Base-by-base conservation (phyloP, 2,113 vertebrate genomes). In the Sakesphorus luctuosus region DNA sequence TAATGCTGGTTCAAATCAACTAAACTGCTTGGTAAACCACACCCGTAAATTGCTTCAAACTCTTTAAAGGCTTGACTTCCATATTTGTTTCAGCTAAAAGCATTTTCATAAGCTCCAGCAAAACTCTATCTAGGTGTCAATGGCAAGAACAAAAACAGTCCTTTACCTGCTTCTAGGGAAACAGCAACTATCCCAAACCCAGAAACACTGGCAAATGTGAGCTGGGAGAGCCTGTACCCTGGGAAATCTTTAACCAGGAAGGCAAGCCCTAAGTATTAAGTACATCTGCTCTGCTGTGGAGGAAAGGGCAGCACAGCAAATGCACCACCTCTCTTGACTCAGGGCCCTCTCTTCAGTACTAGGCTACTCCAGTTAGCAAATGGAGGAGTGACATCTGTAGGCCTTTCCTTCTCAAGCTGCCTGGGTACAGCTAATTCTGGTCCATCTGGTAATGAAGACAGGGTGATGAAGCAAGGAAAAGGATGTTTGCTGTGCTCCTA, bases 321-420 rank as follows among this genome's bases (percentile, higher is more conserved):
- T 7, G n/a, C n/a, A 28, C 17, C 1, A 0, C 28, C 4, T 17
- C 14, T 84, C 9, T 50, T 84, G 55, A 43, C n/a, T 74, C n/a
- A 36, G 0, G 0, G 33, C 9, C 7, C 17, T 38, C 19, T 7
- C 40, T 36, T 38, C 46, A 71, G 36, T 23, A 28, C 28, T 18
- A 44, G 40, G 43, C 66, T 65, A 49, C 15, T 90, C 19, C 17
- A 40, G 31, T 33, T 67, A 35, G 46, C 5, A 56, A 38, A 36
- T 14, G 12, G 26, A 59, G 9, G 8, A 63, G 12, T 33, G 40
- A 25, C 11, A 36, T 15, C n/a, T 11, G 7, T 4, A 68, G n/a
- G 12, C 46, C 36, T 59, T 67, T 82, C 35, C 25, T 92, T 55
- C 50, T 74, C 56, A 55, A 23, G 7, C 21, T 43, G 15, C 38